Conservation (phyloP, 2,113 vertebrate genomes). For the Neodon shergylaensis region DNA sequence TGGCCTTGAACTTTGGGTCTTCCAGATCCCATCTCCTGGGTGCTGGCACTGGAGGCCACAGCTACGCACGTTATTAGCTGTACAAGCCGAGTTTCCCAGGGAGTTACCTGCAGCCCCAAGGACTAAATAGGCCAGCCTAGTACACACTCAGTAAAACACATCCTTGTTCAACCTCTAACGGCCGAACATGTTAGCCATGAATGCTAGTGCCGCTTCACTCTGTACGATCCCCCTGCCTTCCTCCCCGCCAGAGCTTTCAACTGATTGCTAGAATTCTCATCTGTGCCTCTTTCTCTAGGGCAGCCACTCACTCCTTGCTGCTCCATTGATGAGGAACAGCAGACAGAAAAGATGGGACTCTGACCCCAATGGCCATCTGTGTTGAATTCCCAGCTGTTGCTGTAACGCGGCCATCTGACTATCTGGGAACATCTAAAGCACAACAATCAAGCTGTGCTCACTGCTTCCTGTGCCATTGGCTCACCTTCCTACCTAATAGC, state of each 20-base stretch:
- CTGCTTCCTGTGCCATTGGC: not conserved
- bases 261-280: not conserved
- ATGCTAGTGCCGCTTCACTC: not conserved
- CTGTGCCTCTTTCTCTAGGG: not conserved
- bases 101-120: not conserved
- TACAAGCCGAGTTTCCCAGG: not conserved
- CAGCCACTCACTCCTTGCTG: too few relatives aligned
- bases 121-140: too few relatives aligned
- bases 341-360: not conserved
- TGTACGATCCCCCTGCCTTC: not conserved
- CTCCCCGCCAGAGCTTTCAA: accelerated
- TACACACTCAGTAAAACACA: not conserved
- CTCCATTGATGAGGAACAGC: not conserved
- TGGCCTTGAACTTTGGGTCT: not conserved
- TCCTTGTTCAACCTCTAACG: too few relatives aligned
- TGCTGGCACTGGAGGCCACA: not conserved
- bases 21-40: not conserved
- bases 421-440: constrained; percentile 46
- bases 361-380: constrained; percentile 7
- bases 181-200: not conserved
- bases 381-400: constrained; percentile 58
- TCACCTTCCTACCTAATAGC: constrained; percentile 29
- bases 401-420: not conserved
- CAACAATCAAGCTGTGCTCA: not conserved
- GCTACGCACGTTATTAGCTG: not conserved